These are phyloP conservation scores for Oedothorax gibbosus DNA, from an alignment of 1,140 invertebrate genomes.

Conservation along the genomic window DNA sequence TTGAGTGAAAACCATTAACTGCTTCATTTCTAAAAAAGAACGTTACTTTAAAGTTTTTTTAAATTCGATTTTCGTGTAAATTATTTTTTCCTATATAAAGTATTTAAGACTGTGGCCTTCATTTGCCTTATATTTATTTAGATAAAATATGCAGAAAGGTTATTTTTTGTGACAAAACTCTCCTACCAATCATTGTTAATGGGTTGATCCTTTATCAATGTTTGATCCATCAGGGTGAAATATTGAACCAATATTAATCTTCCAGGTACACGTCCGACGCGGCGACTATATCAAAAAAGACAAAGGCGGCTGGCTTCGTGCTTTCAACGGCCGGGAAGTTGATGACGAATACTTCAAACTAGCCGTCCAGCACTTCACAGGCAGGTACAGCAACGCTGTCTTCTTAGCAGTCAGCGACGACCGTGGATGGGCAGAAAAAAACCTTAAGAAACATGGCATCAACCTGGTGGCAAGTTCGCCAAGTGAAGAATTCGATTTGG, in stretches of 20 bases:
- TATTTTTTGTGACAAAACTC: no score
- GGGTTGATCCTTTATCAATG: neutral
- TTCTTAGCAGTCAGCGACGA: conserved; percentile 77
- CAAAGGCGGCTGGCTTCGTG: conserved; percentile 71
- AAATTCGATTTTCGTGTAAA: no score
- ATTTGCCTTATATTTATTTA: no score
- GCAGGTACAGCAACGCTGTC: conserved; percentile 70
- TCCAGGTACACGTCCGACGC: conserved; percentile 72
- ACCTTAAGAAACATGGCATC: conserved; percentile 63
- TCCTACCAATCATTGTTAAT: no score
- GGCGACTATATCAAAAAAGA: conserved; percentile 71
- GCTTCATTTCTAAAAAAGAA: no score
- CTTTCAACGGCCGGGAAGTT: conserved; percentile 70
- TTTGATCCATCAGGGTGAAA: neutral
- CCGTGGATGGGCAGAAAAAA: conserved; percentile 72
- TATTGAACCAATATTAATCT: neutral
- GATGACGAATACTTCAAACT: conserved; percentile 72
- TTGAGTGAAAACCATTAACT: no score
- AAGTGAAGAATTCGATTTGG: conserved; percentile 65
- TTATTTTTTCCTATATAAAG: no score
- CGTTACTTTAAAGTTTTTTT: no score
- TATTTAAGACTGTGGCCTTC: no score
- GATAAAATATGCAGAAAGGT: no score
- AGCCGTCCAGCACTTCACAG: conserved; percentile 73
- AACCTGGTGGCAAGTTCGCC: neutral